Evolutionary conservation across 53 echinoderm and acorn worm species (phyloP).

Genomic region (Holothuria leucospilota): DNA sequence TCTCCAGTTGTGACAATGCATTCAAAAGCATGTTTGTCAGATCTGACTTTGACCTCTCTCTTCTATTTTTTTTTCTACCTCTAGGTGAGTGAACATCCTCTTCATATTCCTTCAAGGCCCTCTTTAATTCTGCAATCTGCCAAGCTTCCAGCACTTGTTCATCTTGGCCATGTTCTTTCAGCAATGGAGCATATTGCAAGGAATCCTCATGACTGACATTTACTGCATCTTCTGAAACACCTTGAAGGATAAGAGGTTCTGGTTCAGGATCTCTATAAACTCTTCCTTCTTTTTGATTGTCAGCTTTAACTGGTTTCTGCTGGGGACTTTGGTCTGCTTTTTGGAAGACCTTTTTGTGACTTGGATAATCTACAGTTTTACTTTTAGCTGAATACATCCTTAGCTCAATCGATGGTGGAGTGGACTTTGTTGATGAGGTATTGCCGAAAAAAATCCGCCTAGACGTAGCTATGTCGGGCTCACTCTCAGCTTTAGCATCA

Average conservation of each 20-base stretch:
- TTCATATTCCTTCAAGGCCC: slow-evolving; percentile 35
- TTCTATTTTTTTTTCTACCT: slow-evolving; percentile 51
- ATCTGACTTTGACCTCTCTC: slow-evolving; percentile 81
- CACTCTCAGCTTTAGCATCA: slow-evolving; percentile 41
- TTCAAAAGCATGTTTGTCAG: slow-evolving; percentile 40
- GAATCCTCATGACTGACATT: neutral
- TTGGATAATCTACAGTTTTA: slow-evolving; percentile 27
- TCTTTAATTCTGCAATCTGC: slow-evolving; percentile 42
- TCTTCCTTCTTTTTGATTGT: slow-evolving; percentile 1
- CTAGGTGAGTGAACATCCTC: slow-evolving; percentile 45
- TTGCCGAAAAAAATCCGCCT: neutral
- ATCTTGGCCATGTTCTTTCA: neutral
- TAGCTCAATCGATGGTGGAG: slow-evolving; percentile 37
- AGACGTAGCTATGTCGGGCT: slow-evolving; percentile 15
- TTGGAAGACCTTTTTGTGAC: slow-evolving; percentile 46
- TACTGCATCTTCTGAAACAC: neutral
- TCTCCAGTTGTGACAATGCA: slow-evolving; percentile 30
- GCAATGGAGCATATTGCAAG: neutral
- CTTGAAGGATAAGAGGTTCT: slow-evolving; percentile 15
- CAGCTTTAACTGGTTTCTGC: neutral
- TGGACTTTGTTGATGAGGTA: neutral
- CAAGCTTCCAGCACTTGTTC: slow-evolving; percentile 13
- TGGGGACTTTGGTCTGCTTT: slow-evolving; percentile 27
- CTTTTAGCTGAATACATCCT: slow-evolving; percentile 36
- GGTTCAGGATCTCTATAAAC: slow-evolving; percentile 29